A percentile compares a stretch with the other conserved stretches of the same genome.
Evolutionary conservation across 2,113 vertebrate genomes (phyloP).

Genomic region (Notechis scutatus): DNA sequence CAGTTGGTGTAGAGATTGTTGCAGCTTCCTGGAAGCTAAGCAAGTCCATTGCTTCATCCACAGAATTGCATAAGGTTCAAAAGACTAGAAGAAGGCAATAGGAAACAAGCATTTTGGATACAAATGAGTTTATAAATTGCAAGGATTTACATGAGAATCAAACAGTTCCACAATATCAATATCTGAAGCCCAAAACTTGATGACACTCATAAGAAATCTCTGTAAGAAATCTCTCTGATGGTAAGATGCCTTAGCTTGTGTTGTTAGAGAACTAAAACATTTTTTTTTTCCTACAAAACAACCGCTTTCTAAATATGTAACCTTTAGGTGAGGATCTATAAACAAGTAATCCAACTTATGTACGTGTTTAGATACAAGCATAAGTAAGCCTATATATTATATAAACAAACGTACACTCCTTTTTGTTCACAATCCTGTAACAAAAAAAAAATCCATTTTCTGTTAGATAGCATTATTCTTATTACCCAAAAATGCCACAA

Average conservation of each 20-base stretch:
- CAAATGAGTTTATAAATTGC: not conserved
- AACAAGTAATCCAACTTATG: not conserved
- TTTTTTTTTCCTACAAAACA: not conserved
- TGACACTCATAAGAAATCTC: not conserved
- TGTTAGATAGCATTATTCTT: not conserved
- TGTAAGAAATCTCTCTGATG: not conserved
- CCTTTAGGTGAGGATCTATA: not conserved
- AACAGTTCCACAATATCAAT: not conserved
- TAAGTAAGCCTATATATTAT: not conserved
- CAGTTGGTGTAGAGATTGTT: not conserved
- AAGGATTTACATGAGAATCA: not conserved
- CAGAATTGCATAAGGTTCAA: not conserved
- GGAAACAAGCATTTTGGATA: not conserved
- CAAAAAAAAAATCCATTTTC: not conserved
- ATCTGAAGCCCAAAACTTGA: not conserved
- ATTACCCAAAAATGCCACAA: not conserved
- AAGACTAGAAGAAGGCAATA: not conserved
- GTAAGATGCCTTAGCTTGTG: not conserved
- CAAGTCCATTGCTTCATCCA: not conserved
- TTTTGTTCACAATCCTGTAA: not conserved
- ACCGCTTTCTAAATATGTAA: not conserved
- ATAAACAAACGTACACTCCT: not conserved
- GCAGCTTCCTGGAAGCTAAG: not conserved
- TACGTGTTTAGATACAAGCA: not conserved
- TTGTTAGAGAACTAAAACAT: not conserved